Evolutionary conservation across 2,888 invertebrate genomes (phyloP).

Genomic region (Schrankia costaestrigalis): DNA sequence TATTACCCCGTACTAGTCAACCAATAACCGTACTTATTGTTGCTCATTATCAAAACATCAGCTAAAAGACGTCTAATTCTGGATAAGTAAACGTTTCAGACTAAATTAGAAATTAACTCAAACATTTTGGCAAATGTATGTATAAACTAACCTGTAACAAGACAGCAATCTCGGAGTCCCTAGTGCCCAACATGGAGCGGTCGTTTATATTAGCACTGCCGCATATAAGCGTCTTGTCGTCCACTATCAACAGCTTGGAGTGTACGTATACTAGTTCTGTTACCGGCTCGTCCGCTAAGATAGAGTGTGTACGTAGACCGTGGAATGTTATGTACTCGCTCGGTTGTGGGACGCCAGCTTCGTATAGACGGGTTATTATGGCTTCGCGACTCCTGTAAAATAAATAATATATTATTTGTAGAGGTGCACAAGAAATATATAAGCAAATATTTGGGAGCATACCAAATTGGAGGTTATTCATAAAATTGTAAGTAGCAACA

Average conservation of each 20-base stretch:
- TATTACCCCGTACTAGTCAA: no score
- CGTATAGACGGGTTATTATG: slow-evolving; percentile 87
- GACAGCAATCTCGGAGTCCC: slow-evolving; percentile 97
- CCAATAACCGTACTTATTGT: no score
- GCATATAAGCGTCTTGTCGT: slow-evolving; percentile 94
- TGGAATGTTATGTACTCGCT: slow-evolving; percentile 94
- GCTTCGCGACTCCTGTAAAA: slow-evolving; percentile 88
- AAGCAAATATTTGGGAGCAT: no score
- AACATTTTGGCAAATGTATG: neutral
- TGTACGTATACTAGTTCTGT: slow-evolving; percentile 98
- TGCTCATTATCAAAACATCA: no score
- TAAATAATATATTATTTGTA: neutral
- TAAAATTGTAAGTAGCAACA: no score
- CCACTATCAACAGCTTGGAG: slow-evolving; percentile 96
- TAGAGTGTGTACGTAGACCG: slow-evolving; percentile 91
- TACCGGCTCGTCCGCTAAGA: slow-evolving; percentile 89
- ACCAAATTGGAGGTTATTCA: no score
- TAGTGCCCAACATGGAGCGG: slow-evolving; percentile 94
- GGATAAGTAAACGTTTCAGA: no score
- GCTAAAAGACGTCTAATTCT: no score
- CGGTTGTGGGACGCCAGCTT: slow-evolving; percentile 90
- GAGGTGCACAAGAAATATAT: no score
- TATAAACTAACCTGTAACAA: slow-evolving; percentile 85
- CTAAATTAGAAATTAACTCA: no score
- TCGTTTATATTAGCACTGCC: slow-evolving; percentile 99